A percentile compares a stretch with the other conserved stretches of the same genome.
These are phyloP conservation scores for Tauraco erythrolophus DNA, from an alignment of 2,113 vertebrate genomes.

Conservation along the genomic window DNA sequence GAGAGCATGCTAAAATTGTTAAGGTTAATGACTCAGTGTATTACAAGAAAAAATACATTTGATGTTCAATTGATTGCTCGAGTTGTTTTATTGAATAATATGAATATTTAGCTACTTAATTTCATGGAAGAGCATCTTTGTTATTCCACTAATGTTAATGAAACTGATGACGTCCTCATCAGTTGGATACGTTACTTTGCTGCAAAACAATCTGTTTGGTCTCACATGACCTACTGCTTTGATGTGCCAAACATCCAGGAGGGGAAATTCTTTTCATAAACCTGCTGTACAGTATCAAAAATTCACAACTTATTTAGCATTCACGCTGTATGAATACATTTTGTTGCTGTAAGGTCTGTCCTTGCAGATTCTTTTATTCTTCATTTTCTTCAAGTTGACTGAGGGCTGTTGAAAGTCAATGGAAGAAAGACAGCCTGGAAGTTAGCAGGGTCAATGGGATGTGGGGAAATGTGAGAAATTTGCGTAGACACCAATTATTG, in stretches of 20 bases:
- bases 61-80: conserved; percentile 72
- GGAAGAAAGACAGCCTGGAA: background rate
- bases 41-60: conserved; percentile 71
- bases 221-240: background rate
- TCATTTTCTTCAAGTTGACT: background rate
- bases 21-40: conserved; percentile 76
- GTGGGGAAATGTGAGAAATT: background rate
- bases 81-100: conserved; percentile 70
- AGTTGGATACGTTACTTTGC: background rate
- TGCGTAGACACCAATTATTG: background rate
- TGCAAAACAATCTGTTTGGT: background rate
- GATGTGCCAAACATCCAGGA: background rate
- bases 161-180: background rate
- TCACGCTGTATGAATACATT: background rate
- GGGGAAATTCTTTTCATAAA: background rate
- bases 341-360: background rate
- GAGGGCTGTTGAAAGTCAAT: background rate
- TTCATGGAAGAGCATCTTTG: conserved; percentile 35
- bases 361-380: background rate
- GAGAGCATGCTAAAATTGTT: conserved; percentile 67
- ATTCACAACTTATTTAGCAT: background rate
- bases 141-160: conserved; percentile 14
- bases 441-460: background rate
- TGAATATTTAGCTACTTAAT: conserved; percentile 48
- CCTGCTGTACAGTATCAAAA: background rate